Conservation (phyloP, 2,797 vertebrate species). For the Peromyscus attwateri region DNA sequence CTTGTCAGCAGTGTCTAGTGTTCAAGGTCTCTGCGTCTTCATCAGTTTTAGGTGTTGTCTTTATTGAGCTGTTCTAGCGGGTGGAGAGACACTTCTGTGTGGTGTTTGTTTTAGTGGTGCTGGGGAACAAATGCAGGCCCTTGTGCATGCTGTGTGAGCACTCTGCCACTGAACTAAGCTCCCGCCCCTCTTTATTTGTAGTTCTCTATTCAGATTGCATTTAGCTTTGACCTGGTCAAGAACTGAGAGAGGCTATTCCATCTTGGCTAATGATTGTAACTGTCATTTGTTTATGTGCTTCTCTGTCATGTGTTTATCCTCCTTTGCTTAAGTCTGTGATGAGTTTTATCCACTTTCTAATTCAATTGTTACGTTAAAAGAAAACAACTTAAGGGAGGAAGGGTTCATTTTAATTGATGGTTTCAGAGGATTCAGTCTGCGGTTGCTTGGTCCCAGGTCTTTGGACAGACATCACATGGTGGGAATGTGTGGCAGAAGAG, state of each 20-base stretch:
- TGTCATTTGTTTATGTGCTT: neutral
- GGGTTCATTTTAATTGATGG: neutral
- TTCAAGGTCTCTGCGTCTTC: neutral
- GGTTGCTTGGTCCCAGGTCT: neutral
- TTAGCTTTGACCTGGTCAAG: neutral
- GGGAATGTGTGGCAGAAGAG: neutral
- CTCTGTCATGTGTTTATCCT: neutral
- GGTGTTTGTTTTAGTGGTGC: neutral
- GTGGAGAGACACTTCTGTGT: neutral
- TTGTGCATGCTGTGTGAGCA: neutral
- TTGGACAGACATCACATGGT: neutral
- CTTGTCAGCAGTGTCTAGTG: neutral
- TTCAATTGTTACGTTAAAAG: neutral
- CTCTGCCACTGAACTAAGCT: neutral
- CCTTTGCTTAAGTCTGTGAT: neutral
- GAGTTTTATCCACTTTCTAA: neutral
- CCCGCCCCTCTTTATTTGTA: neutral
- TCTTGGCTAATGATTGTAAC: neutral
- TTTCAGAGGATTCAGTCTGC: neutral
- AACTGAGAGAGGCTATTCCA: neutral
- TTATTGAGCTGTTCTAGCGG: neutral
- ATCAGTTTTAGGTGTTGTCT: neutral
- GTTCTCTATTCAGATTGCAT: neutral
- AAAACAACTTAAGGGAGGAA: neutral
- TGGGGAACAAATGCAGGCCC: neutral